Percentiles rank a stretch among this genome's conserved stretches.
phyloP scores from a whole-genome alignment of 1,140 invertebrate genomes.

The Drosophila truncata region DNA sequence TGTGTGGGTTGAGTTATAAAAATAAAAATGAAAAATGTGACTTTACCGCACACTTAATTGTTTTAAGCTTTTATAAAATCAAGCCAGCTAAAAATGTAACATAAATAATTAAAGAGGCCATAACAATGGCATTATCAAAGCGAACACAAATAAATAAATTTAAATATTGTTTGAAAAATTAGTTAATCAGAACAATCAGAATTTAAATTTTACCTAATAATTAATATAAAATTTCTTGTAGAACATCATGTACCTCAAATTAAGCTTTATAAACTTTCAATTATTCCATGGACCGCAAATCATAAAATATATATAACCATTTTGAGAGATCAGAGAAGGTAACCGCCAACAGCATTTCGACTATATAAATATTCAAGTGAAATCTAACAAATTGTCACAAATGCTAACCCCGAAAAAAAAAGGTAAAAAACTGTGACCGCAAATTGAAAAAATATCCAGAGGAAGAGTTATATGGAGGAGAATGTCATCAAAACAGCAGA shows the following conservation, averaged over 20 bases:
- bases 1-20: conserved; percentile 7
- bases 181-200: background rate
- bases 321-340: conserved; percentile 4
- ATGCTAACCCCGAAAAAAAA: background rate
- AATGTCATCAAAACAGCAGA: conserved; percentile 11
- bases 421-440: background rate
- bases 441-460: conserved; percentile 3
- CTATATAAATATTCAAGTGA: conserved; percentile 11
- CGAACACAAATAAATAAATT: background rate
- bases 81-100: background rate
- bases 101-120: background rate
- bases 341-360: conserved; percentile 1
- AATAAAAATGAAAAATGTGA: conserved; percentile 26
- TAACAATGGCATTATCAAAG: background rate
- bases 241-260: background rate
- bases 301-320: conserved; percentile 1
- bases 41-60: background rate
- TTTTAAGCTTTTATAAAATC: background rate
- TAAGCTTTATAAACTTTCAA: conserved; percentile 1
- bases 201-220: background rate
- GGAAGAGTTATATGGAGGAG: too few relatives aligned
- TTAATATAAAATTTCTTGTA: background rate
- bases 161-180: background rate
- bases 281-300: conserved; percentile 4
- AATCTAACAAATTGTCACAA: conserved; percentile 8